Conservation (phyloP, 1,140 invertebrate genomes). For the Gyrodactylus salaris region DNA sequence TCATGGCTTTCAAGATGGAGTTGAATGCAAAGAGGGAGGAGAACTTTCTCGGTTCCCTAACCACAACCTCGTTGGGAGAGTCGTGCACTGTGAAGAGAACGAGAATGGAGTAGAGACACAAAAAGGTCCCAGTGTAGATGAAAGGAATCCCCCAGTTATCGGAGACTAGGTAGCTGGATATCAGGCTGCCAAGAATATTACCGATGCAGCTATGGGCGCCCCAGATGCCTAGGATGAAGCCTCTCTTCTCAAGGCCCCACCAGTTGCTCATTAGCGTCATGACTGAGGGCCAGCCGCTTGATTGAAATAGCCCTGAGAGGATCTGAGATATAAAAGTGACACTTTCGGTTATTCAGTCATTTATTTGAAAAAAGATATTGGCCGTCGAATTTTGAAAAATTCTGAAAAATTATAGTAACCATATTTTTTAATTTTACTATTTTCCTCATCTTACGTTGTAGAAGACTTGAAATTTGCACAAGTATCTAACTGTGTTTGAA, state of each 20-base stretch:
- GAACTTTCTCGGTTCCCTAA: not conserved
- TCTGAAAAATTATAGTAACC: no score
- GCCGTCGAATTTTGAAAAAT: no score
- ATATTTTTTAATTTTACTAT: no score
- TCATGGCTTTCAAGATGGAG: not conserved
- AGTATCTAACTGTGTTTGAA: no score
- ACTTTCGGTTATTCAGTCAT: no score
- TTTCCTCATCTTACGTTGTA: no score
- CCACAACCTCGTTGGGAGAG: not conserved
- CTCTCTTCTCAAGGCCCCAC: slow-evolving; percentile 18
- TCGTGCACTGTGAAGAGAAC: not conserved
- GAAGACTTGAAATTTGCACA: no score
- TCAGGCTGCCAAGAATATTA: slow-evolving; percentile 23
- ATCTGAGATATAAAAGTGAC: slow-evolving; percentile 15
- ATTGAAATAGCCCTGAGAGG: slow-evolving; percentile 17
- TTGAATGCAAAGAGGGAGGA: no score
- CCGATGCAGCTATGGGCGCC: slow-evolving; percentile 23
- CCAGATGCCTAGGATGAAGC: slow-evolving; percentile 23
- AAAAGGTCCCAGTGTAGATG: not conserved
- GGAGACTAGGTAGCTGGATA: slow-evolving; percentile 18
- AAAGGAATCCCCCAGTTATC: not conserved
- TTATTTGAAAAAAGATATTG: no score
- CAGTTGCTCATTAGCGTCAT: slow-evolving; percentile 21
- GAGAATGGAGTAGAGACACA: not conserved
- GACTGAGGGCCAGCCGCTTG: slow-evolving; percentile 18